A percentile compares a stretch with the other conserved stretches of the same genome.
Conservation (phyloP, 1,140 invertebrate species). For the Zophobas atratus region DNA sequence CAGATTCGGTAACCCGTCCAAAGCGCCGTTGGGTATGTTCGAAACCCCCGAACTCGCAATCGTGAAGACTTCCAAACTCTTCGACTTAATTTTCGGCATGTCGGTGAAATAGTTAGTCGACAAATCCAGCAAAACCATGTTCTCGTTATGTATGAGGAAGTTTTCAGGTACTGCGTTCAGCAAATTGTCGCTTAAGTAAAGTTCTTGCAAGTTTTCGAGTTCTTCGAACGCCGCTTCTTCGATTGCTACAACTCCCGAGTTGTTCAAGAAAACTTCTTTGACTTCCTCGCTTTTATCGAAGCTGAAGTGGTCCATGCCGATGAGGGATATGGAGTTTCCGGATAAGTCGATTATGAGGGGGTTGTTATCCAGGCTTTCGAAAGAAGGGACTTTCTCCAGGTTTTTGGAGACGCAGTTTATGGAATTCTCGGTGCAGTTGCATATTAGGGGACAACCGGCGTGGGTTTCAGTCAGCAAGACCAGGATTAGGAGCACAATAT, state of each 20-base stretch:
- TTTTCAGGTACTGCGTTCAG: slow-evolving; percentile 55
- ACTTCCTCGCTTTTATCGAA: slow-evolving; percentile 58
- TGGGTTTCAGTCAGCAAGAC: background rate
- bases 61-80: slow-evolving; percentile 56
- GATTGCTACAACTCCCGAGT: slow-evolving; percentile 58
- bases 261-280: slow-evolving; percentile 61
- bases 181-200: slow-evolving; percentile 60
- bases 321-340: slow-evolving; percentile 56
- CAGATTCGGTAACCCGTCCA: slow-evolving; percentile 59
- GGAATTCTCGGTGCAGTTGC: slow-evolving; percentile 56
- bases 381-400: slow-evolving; percentile 57
- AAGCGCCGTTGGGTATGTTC: slow-evolving; percentile 48
- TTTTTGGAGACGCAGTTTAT: slow-evolving; percentile 55
- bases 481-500: slow-evolving; percentile 15
- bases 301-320: slow-evolving; percentile 56
- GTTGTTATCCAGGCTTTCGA: slow-evolving; percentile 54
- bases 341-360: slow-evolving; percentile 62
- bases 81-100: slow-evolving; percentile 59
- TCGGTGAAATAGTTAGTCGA: slow-evolving; percentile 60
- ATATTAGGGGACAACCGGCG: slow-evolving; percentile 55
- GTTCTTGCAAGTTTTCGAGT: slow-evolving; percentile 59
- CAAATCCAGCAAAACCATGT: slow-evolving; percentile 59
- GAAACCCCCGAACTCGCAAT: slow-evolving; percentile 58
- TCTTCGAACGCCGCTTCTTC: slow-evolving; percentile 56
- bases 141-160: slow-evolving; percentile 54